Percentiles rank a stretch among this genome's conserved stretches.
These are phyloP conservation scores for Seira musarum DNA, from an alignment of 2,888 invertebrate species.

Conservation along the genomic window DNA sequence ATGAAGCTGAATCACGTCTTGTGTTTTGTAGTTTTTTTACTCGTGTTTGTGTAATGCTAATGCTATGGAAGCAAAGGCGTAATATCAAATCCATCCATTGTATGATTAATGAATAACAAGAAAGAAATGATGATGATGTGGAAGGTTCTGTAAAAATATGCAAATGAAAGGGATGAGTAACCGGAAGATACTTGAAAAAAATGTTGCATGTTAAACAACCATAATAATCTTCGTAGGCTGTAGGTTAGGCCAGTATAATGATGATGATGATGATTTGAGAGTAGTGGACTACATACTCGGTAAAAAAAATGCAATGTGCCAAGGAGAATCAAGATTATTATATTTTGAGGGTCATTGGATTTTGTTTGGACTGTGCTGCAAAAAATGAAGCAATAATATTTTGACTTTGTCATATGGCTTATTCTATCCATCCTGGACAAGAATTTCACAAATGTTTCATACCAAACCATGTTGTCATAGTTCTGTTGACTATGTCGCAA, in stretches of 20 bases:
- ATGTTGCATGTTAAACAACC: conserved; percentile 50
- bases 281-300: neutral
- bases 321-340: conserved; percentile 45
- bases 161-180: conserved; percentile 46
- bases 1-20: too few species aligned
- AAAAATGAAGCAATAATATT: too few species aligned
- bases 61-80: too few species aligned
- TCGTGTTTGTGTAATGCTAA: too few species aligned
- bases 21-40: too few species aligned
- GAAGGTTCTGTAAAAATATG: conserved; percentile 40
- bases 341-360: conserved; percentile 59
- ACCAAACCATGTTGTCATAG: too few species aligned
- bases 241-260: neutral
- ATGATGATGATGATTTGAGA: neutral
- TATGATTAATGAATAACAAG: too few species aligned
- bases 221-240: conserved; percentile 16
- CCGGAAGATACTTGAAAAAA: conserved; percentile 62
- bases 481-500: too few species aligned
- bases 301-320: conserved; percentile 40
- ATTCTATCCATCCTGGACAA: too few species aligned
- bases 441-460: too few species aligned
- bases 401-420: too few species aligned
- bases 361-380: neutral
- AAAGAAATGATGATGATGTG: neutral
- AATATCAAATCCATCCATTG: too few species aligned